Evolutionary conservation across 2,888 invertebrate genomes (phyloP).

Genomic region (Neoaliturus tenellus): DNA sequence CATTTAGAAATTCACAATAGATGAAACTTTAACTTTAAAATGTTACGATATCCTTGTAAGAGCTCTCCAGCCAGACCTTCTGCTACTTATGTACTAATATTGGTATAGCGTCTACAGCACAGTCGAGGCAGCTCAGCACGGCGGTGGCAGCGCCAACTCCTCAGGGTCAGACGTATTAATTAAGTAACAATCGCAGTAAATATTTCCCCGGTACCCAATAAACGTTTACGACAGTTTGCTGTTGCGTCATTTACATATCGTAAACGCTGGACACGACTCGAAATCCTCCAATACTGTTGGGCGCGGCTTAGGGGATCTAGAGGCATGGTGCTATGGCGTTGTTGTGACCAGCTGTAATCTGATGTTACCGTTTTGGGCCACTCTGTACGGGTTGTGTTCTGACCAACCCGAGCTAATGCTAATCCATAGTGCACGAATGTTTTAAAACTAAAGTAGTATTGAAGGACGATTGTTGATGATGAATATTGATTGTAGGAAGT

Average conservation of each 20-base stretch:
- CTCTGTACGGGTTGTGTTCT: background rate
- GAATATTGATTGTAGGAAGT: too few species aligned
- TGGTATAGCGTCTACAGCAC: too few species aligned
- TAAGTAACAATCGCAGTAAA: conserved; percentile 11
- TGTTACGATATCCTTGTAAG: too few species aligned
- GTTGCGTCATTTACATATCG: conserved; percentile 28
- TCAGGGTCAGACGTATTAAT: conserved; percentile 1
- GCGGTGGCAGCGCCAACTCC: background rate
- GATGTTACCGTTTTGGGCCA: background rate
- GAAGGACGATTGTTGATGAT: too few species aligned
- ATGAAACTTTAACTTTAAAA: too few species aligned
- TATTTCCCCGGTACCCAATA: conserved; percentile 8
- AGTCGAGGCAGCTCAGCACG: background rate
- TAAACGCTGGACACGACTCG: conserved; percentile 25
- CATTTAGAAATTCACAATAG: too few species aligned
- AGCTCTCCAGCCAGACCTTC: too few species aligned
- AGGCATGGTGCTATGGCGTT: background rate
- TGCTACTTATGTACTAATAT: too few species aligned
- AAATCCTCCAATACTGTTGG: conserved; percentile 14
- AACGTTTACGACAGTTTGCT: conserved; percentile 12
- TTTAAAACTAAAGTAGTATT: too few species aligned
- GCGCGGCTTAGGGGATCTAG: conserved; percentile 7
- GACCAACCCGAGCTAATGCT: too few species aligned
- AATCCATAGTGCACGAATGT: too few species aligned
- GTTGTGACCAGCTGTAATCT: background rate